phyloP scores from a whole-genome alignment of 1,140 invertebrate species.

The Hypothenemus hampei region DNA sequence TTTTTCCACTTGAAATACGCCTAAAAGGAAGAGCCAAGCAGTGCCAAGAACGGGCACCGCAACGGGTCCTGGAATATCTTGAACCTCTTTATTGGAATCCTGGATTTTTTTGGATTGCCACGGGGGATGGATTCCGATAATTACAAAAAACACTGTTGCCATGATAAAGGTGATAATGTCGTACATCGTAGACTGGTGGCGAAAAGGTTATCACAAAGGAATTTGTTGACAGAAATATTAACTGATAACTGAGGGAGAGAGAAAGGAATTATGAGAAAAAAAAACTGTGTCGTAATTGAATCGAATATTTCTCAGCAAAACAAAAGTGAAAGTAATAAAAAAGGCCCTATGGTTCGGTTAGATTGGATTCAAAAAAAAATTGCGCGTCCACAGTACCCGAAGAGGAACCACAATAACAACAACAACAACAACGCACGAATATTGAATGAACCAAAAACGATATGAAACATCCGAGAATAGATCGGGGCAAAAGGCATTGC shows the following conservation, averaged over 20 bases:
- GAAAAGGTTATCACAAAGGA: too few species aligned
- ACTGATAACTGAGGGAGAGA: too few species aligned
- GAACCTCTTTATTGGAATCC: conserved; percentile 20
- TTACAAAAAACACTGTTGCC: conserved; percentile 26
- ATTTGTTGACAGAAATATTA: too few species aligned
- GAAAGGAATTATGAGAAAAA: too few species aligned
- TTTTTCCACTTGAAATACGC: conserved; percentile 65
- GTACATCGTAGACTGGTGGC: too few species aligned
- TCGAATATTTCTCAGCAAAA: too few species aligned
- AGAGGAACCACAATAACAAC: neutral
- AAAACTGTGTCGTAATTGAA: too few species aligned
- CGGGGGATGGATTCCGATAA: conserved; percentile 33
- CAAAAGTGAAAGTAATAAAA: too few species aligned
- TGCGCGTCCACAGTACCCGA: neutral
- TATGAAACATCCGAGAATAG: conserved; percentile 3
- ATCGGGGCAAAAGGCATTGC: conserved; percentile 14
- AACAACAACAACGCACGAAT: neutral
- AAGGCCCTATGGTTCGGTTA: neutral
- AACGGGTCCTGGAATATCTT: conserved; percentile 65
- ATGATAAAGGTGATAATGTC: conserved; percentile 18
- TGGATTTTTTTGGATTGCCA: conserved; percentile 29
- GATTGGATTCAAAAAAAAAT: neutral
- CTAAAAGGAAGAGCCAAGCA: conserved; percentile 67
- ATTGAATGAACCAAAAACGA: neutral
- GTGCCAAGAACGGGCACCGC: conserved; percentile 73